phyloP scores from a whole-genome alignment of 2,797 vertebrate genomes.

The Sebastes minor region DNA sequence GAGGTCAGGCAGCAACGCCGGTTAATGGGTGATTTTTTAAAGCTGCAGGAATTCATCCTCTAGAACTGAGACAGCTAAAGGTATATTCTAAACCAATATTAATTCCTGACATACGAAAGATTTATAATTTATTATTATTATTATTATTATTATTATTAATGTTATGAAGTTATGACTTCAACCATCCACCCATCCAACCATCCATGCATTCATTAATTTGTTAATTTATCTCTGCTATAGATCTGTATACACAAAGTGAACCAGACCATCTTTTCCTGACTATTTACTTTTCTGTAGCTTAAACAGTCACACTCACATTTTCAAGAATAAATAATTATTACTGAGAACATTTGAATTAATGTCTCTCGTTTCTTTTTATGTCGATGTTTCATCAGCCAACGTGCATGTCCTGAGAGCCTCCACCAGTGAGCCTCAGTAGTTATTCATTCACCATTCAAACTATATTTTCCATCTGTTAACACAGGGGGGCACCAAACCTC shows the following conservation, averaged over 20 bases:
- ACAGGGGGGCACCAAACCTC: conserved; percentile 73
- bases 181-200: no score
- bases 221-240: neutral
- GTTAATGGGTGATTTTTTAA: neutral
- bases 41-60: neutral
- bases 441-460: neutral
- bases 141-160: no score
- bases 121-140: neutral
- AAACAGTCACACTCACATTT: neutral
- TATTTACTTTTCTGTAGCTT: neutral
- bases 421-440: neutral
- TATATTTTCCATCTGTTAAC: conserved; percentile 42
- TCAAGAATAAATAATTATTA: neutral
- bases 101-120: neutral
- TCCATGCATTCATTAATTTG: neutral
- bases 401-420: neutral
- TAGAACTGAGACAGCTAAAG: neutral
- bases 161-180: neutral
- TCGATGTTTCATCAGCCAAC: neutral
- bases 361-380: neutral
- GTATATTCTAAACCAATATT: neutral
- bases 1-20: neutral
- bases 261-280: neutral
- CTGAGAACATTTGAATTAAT: neutral
- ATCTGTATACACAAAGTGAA: neutral